phyloP scores from a whole-genome alignment of 2,113 vertebrate species.

The Strix aluco region DNA sequence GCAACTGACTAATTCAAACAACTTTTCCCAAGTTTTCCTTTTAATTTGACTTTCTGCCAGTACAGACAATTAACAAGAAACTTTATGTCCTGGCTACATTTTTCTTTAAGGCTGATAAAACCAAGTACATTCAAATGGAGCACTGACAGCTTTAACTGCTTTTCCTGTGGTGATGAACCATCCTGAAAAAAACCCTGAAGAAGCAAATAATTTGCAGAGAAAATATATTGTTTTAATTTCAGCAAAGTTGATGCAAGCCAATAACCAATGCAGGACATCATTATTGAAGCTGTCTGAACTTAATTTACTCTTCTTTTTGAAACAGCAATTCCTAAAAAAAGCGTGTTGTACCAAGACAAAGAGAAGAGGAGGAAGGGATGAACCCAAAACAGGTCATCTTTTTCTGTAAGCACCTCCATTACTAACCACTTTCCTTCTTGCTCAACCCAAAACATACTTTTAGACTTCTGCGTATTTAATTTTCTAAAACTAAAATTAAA shows the following conservation, averaged over 20 bases:
- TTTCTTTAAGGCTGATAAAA: background rate
- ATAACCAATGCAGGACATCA: background rate
- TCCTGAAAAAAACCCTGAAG: background rate
- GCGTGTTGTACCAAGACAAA: background rate
- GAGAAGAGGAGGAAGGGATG: background rate
- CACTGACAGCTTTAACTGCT: conserved; percentile 6
- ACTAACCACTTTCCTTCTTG: background rate
- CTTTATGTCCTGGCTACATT: background rate
- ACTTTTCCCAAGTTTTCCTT: background rate
- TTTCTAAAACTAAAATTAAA: background rate
- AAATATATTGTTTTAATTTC: conserved; percentile 37
- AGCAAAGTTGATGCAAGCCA: background rate
- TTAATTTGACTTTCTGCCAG: background rate
- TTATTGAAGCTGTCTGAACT: background rate
- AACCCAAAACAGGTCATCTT: background rate
- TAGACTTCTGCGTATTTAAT: background rate
- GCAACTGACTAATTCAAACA: background rate
- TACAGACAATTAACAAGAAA: background rate
- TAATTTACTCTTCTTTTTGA: background rate
- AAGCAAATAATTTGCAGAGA: conserved; percentile 1
- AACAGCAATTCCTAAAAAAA: background rate
- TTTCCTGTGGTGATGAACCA: background rate
- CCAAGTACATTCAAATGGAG: background rate
- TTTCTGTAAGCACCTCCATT: background rate
- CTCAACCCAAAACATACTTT: background rate